Evolutionary conservation across 1,140 invertebrate genomes (phyloP), one percentile per base, ranked within the genome.

Genomic region (Tetranychus cinnabarinus): DNA sequence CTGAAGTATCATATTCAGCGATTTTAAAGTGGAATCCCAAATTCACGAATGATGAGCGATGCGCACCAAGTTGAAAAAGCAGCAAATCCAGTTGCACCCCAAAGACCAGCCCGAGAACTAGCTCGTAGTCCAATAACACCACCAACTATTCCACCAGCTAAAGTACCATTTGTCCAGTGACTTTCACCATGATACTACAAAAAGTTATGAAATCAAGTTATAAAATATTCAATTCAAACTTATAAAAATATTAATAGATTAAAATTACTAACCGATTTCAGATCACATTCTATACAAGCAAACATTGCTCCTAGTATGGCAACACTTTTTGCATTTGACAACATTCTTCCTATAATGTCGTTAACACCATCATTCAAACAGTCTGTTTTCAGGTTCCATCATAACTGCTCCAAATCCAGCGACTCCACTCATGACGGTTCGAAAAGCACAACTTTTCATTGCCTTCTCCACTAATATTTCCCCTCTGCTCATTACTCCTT

Each of bases 321-420:
- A 80, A 98, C 97, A 73, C 96, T 97, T 75, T 97, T 97, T 0
- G 86, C 92, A 75, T 97, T 95, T 59, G 85, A 81, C 48, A 90
- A 70, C 58, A 88, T 90, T 6, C 90, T 84, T 1, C 75, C 77
- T 74, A 86, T 88, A 88, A 97, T 93, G 74, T 98, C 95, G 52
- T 79, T n/a, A n/a, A 72, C 62, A 92, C 79, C 54, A 91, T 82
- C 74, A 89, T 82, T 65, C 80, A 72, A 0, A 83, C 86, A 13
- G 83, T 84, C 74, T 90, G 88, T 81, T 82, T 70, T 86, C 84
- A 12, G 76, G 74, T 69, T 84, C 85, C 47, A 83, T 78, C 31
- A 68, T 67, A 23, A 83, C 90, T 60, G 82, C 86, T 63, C 93
- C 93, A 59, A 97, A 75, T 59, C 93, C 92, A 87, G 67, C 48